Percentiles rank a stretch among this genome's conserved stretches.
Conservation (phyloP, 64 coral and sea anemone species). For the Pocillopora damicornis region DNA sequence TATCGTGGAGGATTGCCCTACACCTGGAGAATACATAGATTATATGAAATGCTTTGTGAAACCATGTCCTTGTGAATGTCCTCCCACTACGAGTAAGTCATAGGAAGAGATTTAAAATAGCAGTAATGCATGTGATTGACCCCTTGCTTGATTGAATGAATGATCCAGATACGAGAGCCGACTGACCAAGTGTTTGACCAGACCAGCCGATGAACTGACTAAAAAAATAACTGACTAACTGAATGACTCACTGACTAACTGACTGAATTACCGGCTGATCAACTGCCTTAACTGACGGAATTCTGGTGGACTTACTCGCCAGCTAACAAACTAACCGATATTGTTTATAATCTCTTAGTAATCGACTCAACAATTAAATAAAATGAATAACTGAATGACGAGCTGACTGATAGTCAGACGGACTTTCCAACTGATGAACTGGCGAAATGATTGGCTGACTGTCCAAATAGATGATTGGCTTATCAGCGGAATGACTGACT, state of each 20-base stretch:
- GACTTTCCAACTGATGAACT: too few relatives aligned
- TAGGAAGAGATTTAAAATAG: not conserved
- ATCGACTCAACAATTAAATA: too few relatives aligned
- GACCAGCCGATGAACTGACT: too few relatives aligned
- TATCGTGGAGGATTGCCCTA: not conserved
- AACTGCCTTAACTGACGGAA: too few relatives aligned
- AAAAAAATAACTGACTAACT: not conserved
- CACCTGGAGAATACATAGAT: conserved; percentile 11
- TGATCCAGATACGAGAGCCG: not conserved
- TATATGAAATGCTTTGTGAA: conserved; percentile 14
- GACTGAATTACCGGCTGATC: too few relatives aligned
- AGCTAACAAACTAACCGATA: too few relatives aligned
- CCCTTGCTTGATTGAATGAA: not conserved
- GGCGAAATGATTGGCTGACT: too few relatives aligned
- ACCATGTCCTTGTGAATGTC: not conserved
- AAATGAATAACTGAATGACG: too few relatives aligned
- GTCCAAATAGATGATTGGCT: too few relatives aligned
- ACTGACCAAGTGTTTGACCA: not conserved
- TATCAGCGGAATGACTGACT: not conserved
- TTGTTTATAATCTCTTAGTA: too few relatives aligned
- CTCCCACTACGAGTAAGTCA: not conserved
- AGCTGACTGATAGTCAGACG: not conserved
- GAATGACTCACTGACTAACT: not conserved
- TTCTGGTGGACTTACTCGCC: too few relatives aligned
- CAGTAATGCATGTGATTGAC: not conserved